Base-by-base conservation (phyloP, 2,888 invertebrate species). In the Aphodius sticticus region DNA sequence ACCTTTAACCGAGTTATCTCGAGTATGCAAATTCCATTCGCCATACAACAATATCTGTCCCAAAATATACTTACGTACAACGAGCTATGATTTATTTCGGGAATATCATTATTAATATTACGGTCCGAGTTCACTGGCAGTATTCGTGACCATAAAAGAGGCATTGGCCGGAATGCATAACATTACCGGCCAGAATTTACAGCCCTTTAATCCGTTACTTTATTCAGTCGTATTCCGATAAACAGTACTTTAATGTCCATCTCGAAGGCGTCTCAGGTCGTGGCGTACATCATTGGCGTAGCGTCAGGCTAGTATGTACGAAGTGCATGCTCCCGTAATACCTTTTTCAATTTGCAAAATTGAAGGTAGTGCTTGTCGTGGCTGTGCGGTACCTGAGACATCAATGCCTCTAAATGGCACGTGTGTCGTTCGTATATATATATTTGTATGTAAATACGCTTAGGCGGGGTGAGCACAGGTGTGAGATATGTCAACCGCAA, bases 391-490 rank as follows among this genome's bases (percentile, higher is more conserved):
- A 82, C 83, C 83, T 82, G 84, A 85, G 84, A 84, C 86, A 86
- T 86, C 86, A 86, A 86, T 85, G 86, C 84, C 36, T 83, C 85
- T 85, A 85, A 86, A 85, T 85, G 85, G 85, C 85, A 85, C 84
- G 85, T 85, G 85, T 83, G 84, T 83, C 84, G 84, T 86, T 83
- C 85, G 85, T 86, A 86, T 86, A 88, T 86, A 86, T 86, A 88
- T 88, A 88, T 88, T 88, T 88, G 87, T 88, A 89, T 89, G 88
- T 88, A 89, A 88, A 88, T 89, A 87, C 86, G 86, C 85, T 85
- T 85, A 87, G 88, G 86, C 85, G 83, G 86, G 83, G 85, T 53
- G 85, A 87, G 85, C 88, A 88, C 88, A 89, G 89, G 88, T 89
- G 89, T 87, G 86, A 88, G 87, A 88, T 88, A 89, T 89, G 88